These are phyloP conservation scores for Sebastes goodei DNA, from an alignment of 2,797 vertebrate genomes.

Conservation along the genomic window DNA sequence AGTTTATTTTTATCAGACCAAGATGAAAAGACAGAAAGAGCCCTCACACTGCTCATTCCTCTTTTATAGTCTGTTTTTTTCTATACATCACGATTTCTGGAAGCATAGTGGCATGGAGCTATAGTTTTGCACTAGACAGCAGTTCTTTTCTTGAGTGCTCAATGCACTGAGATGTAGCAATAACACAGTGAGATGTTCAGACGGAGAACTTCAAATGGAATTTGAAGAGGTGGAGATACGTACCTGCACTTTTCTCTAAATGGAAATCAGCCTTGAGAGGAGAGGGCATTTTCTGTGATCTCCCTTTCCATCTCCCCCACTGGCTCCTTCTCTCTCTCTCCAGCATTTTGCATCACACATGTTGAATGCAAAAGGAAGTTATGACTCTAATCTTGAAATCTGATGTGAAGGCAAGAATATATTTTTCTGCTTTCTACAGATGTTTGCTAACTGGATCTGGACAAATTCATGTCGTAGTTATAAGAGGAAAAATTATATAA, in stretches of 20 bases:
- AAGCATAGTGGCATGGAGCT: background rate
- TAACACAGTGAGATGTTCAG: slow-evolving; percentile 30
- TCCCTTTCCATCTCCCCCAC: background rate
- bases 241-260: slow-evolving; percentile 58
- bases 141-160: slow-evolving; percentile 24
- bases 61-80: background rate
- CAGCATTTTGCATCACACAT: slow-evolving; percentile 2
- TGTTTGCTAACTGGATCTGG: slow-evolving; percentile 11
- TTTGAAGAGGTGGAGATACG: slow-evolving; percentile 56
- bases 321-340: background rate
- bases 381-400: background rate
- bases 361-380: background rate
- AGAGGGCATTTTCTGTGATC: slow-evolving; percentile 5
- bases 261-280: slow-evolving; percentile 48
- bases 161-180: slow-evolving; percentile 32
- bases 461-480: background rate
- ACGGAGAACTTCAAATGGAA: slow-evolving; percentile 60
- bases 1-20: background rate
- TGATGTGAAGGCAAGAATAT: background rate
- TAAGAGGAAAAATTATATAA: background rate
- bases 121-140: slow-evolving; percentile 5
- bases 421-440: background rate
- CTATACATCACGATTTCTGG: background rate
- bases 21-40: background rate
- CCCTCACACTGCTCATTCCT: background rate